Base-by-base conservation (phyloP, 30 jellyfish, hydroid and myxozoan genomes). In the Aurelia coerulea region DNA sequence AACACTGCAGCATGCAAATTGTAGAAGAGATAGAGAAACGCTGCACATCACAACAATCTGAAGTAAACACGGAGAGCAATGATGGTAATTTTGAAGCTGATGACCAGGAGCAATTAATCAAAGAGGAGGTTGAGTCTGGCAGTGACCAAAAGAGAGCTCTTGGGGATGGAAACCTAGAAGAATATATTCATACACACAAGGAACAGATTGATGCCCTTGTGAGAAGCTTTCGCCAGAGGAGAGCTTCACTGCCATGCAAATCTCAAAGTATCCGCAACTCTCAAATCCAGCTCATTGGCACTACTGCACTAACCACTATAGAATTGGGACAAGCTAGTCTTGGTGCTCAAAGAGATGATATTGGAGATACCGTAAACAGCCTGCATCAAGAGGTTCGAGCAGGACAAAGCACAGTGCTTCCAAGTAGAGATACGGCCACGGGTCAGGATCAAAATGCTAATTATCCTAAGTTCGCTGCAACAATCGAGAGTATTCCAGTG, bases 131-230 rank as follows among this genome's bases (percentile, higher is more conserved):
- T 0, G 12, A 1, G 2, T 46, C 56, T 69, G 46, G n/a, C 79
- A 34, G 7, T 32, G 63, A 73, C 9, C 18, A 65, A 49, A 73
- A 39, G 10, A 13, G 9, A 46, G 7, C 51, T 9, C 19, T 73
- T 13, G 56, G 19, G 5, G 11, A 17, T 4, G 14, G 12, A 2
- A 0, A 6, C 34, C 7, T 10, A 5, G 70, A 67, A 0, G 31
- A 12, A 19, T 8, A 23, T 4, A 16, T 4, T 17, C 74, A 54
- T 54, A 29, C 16, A 69, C 62, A 7, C 7, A 16, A 2, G 9
- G 76, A 34, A 75, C 5, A 33, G 12, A 60, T 7, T 53, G 85
- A 75, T 53, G 85, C 73, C 33, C 85, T 75, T 16, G 73, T 75
- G 53, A 75, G 39, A 54, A 32, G 54, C 10, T 75, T 42, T 29